Evolutionary conservation across 53 echinoderm and acorn worm species (phyloP).

Genomic region (Holothuria leucospilota): DNA sequence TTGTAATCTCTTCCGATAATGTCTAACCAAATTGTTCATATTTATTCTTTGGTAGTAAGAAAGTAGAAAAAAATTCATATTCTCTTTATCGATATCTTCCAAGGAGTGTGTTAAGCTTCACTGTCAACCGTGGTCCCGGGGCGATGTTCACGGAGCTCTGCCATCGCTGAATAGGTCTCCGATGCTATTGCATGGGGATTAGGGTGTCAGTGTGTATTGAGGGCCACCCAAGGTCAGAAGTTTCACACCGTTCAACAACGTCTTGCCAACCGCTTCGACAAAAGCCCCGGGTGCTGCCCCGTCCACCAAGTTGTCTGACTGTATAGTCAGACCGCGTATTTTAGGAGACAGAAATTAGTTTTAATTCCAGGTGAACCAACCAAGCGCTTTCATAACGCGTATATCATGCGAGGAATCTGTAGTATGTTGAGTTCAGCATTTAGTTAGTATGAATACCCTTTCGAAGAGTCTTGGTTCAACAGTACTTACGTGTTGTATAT

Average conservation of each 20-base stretch:
- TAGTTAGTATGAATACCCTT: no score
- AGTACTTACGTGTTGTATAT: no score
- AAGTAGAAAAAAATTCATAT: slow-evolving; percentile 23
- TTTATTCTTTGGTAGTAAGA: not conserved
- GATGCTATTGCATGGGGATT: not conserved
- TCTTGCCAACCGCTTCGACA: no score
- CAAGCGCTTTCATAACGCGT: no score
- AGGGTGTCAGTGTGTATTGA: slow-evolving; percentile 21
- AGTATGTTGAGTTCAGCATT: no score
- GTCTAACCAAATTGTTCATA: not conserved
- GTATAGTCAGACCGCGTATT: no score
- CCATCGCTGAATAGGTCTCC: not conserved
- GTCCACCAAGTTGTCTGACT: no score
- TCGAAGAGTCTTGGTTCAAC: no score
- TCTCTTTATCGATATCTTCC: slow-evolving; percentile 4
- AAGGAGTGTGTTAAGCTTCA: not conserved
- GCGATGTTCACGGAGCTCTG: slow-evolving; percentile 29
- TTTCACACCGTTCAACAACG: slow-evolving; percentile 25
- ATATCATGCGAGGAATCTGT: no score
- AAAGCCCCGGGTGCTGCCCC: no score
- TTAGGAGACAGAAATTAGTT: no score
- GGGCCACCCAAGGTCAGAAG: slow-evolving; percentile 33
- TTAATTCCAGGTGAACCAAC: no score
- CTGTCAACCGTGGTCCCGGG: slow-evolving; percentile 22
- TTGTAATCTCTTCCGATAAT: slow-evolving; percentile 32